A percentile compares a stretch with the other conserved stretches of the same genome.
These are phyloP conservation scores for Esperia sulphurella DNA, from an alignment of 2,888 invertebrate genomes.

Conservation along the genomic window DNA sequence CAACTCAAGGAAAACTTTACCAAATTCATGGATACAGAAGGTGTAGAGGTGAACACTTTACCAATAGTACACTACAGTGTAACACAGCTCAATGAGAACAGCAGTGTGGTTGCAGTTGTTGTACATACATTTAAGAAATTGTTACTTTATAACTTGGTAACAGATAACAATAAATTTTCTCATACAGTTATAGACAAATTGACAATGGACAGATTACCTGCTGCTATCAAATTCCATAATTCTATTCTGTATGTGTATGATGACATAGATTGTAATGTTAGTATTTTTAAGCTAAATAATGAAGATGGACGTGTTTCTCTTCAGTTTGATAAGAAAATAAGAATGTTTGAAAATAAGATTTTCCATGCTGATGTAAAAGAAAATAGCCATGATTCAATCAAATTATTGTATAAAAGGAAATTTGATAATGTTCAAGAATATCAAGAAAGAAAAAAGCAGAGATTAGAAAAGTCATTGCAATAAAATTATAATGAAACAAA, in stretches of 20 bases:
- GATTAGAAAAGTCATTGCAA: slow-evolving; percentile 74
- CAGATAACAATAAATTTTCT: slow-evolving; percentile 33
- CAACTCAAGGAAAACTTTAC: slow-evolving; percentile 63
- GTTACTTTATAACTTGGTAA: slow-evolving; percentile 63
- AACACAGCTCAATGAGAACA: slow-evolving; percentile 38
- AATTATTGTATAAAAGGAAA: slow-evolving; percentile 86
- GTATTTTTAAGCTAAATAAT: slow-evolving; percentile 42
- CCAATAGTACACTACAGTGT: slow-evolving; percentile 71
- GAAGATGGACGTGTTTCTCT: slow-evolving; percentile 34
- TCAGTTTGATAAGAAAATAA: slow-evolving; percentile 31
- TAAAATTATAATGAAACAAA: slow-evolving; percentile 19
- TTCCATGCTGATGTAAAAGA: slow-evolving; percentile 29
- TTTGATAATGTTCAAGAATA: slow-evolving; percentile 91
- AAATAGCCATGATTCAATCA: slow-evolving; percentile 55
- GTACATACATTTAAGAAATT: slow-evolving; percentile 71
- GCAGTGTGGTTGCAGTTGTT: slow-evolving; percentile 70
- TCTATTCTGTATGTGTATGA: slow-evolving; percentile 57
- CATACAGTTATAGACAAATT: slow-evolving; percentile 54
- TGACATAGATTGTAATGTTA: slow-evolving; percentile 42
- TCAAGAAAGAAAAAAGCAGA: slow-evolving; percentile 85
- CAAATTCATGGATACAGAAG: slow-evolving; percentile 74
- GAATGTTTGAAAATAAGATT: slow-evolving; percentile 44
- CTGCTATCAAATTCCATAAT: slow-evolving; percentile 49
- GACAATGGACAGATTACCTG: slow-evolving; percentile 57
- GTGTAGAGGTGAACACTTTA: slow-evolving; percentile 73